Evolutionary conservation across 2,113 vertebrate species (phyloP).

Genomic region (Grammomys surdaster): DNA sequence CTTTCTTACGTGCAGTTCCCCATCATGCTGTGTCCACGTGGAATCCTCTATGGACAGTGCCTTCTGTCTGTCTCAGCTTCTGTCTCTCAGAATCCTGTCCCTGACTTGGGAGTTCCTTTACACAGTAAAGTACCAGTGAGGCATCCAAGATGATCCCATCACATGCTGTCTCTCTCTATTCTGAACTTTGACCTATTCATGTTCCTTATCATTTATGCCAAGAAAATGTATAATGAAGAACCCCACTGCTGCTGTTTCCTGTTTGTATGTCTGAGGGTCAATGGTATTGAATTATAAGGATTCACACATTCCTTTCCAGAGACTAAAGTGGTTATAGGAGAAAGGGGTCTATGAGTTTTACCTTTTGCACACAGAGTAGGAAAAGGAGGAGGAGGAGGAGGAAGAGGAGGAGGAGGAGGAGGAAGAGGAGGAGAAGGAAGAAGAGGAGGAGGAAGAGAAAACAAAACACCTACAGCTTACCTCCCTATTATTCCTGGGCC

Average conservation of each 20-base stretch:
- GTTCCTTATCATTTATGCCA: background rate
- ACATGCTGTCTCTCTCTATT: background rate
- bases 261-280: background rate
- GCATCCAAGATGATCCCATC: background rate
- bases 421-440: background rate
- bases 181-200: background rate
- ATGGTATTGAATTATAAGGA: background rate
- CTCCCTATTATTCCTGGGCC: background rate
- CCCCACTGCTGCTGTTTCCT: rapidly evolving
- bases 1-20: background rate
- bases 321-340: background rate
- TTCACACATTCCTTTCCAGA: constrained; percentile 10
- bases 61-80: background rate
- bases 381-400: background rate
- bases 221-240: background rate
- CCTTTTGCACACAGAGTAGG: background rate
- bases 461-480: background rate
- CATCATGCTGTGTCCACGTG: background rate
- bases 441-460: background rate
- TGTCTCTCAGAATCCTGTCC: background rate
- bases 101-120: background rate
- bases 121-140: too few species aligned
- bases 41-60: background rate
- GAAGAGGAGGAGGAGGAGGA: background rate
- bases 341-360: background rate